Conservation (phyloP, 1,140 invertebrate genomes). For the Macrobrachium nipponense region DNA sequence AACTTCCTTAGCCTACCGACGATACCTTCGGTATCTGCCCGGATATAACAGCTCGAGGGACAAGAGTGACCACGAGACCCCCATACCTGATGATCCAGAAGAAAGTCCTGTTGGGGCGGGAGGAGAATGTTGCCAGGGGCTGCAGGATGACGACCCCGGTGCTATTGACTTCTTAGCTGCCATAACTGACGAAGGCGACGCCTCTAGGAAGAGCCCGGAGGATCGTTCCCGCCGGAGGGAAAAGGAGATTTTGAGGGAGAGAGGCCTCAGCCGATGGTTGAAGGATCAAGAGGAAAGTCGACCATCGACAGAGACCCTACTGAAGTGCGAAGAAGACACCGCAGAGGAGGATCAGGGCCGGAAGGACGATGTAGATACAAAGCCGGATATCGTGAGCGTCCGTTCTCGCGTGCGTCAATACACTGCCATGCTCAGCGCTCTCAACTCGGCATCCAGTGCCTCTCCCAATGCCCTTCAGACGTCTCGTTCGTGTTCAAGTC, state of each 20-base stretch:
- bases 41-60: not conserved
- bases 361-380: constrained; percentile 16
- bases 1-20: constrained; percentile 22
- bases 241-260: not conserved
- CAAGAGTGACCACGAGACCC: not conserved
- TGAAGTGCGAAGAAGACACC: not conserved
- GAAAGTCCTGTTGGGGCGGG: not conserved
- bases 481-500: constrained; percentile 17
- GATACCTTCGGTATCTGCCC: constrained; percentile 26
- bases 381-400: constrained; percentile 45
- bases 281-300: not conserved
- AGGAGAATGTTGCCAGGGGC: not conserved
- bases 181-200: too few species aligned
- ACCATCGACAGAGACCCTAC: not conserved
- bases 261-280: not conserved
- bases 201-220: too few species aligned
- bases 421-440: constrained; percentile 43
- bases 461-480: constrained; percentile 7
- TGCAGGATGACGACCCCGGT: not conserved
- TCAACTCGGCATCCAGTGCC: not conserved
- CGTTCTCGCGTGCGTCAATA: constrained; percentile 38
- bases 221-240: not conserved
- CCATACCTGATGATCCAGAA: not conserved
- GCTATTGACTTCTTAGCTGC: too few species aligned
- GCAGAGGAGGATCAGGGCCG: not conserved